A percentile compares a stretch with the other conserved stretches of the same genome.
phyloP scores from a whole-genome alignment of 2,888 invertebrate species.

The Lumbricus terrestris region DNA sequence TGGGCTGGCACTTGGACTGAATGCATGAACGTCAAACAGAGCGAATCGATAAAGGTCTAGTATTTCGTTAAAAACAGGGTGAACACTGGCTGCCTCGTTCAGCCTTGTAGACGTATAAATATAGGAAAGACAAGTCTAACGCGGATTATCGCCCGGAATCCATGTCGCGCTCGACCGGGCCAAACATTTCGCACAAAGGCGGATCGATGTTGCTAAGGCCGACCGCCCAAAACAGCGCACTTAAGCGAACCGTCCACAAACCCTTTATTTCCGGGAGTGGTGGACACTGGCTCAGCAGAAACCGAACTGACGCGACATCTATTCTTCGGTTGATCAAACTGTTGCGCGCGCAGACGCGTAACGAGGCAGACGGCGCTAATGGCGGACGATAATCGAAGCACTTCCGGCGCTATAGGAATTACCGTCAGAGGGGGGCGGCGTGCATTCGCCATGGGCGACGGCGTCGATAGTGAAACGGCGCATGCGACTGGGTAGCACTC shows the following conservation, averaged over 20 bases:
- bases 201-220: slow-evolving; percentile 3
- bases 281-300: neutral
- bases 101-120: neutral
- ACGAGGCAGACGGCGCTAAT: slow-evolving; percentile 3
- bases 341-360: neutral
- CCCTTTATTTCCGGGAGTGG: neutral
- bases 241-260: neutral
- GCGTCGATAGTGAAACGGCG: slow-evolving; percentile 3
- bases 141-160: neutral
- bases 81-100: neutral
- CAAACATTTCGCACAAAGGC: neutral
- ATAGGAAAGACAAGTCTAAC: neutral
- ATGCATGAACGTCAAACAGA: slow-evolving; percentile 3
- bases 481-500: neutral
- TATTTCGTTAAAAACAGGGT: neutral
- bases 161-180: neutral
- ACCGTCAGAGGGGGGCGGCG: neutral
- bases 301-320: neutral
- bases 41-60: neutral
- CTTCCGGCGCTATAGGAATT: slow-evolving; percentile 3
- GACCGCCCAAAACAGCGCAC: neutral
- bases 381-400: neutral
- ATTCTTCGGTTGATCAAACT: neutral
- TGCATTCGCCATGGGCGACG: neutral
- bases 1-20: neutral